Evolutionary conservation across 2,113 vertebrate genomes (phyloP).

Genomic region (Plectropomus leopardus): DNA sequence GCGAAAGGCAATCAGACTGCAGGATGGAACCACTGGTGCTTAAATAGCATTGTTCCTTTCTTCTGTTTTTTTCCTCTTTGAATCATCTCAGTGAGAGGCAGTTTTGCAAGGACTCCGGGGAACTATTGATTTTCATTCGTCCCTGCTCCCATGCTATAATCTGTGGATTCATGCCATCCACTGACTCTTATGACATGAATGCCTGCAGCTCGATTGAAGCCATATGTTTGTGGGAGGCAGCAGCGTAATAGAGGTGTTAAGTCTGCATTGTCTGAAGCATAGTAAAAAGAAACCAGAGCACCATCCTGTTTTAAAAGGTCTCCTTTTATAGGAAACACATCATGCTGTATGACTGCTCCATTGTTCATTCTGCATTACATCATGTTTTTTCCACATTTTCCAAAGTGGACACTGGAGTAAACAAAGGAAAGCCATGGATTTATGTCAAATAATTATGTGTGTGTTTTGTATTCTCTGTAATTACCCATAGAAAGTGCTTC

Average conservation of each 20-base stretch:
- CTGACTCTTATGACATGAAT: conserved; percentile 38
- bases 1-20: background rate
- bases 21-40: conserved; percentile 24
- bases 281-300: conserved; percentile 27
- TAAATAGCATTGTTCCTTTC: conserved; percentile 24
- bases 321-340: conserved; percentile 41
- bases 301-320: conserved; percentile 45
- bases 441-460: conserved; percentile 20
- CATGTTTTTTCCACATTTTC: conserved; percentile 31
- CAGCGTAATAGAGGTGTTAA: conserved; percentile 42
- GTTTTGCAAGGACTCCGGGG: conserved; percentile 36
- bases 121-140: conserved; percentile 70
- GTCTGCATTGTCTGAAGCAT: conserved; percentile 32
- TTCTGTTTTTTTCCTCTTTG: background rate
- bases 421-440: conserved; percentile 17
- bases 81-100: conserved; percentile 30
- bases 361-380: conserved; percentile 43
- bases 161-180: conserved; percentile 59
- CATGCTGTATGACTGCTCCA: conserved; percentile 15
- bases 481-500: conserved; percentile 38
- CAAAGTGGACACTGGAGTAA: conserved; percentile 18
- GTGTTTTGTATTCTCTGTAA: conserved; percentile 40
- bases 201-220: conserved; percentile 61
- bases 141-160: conserved; percentile 55
- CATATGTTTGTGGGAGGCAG: conserved; percentile 58